A percentile compares a stretch with the other conserved stretches of the same genome.
Evolutionary conservation across 1,140 invertebrate species (phyloP).

Genomic region (Drosophila funebris): DNA sequence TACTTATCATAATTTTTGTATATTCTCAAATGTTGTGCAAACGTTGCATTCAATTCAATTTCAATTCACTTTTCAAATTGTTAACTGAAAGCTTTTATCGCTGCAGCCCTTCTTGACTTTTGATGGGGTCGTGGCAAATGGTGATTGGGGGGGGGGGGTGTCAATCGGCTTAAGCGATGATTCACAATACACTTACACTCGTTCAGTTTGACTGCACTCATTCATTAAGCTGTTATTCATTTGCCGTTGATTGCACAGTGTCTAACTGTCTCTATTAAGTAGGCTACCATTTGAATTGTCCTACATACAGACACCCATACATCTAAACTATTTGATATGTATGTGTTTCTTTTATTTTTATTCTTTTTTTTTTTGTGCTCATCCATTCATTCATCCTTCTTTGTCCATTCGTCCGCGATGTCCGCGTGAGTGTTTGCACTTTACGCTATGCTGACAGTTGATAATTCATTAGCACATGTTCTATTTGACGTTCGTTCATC

Average conservation of each 20-base stretch:
- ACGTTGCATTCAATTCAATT: not conserved
- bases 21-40: not conserved
- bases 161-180: constrained; percentile 21
- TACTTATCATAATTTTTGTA: not conserved
- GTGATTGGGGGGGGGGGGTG: not conserved
- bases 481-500: constrained; percentile 80
- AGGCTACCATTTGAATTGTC: constrained; percentile 39
- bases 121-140: not conserved
- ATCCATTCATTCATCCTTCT: constrained; percentile 36
- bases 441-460: constrained; percentile 74
- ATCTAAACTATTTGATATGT: not conserved
- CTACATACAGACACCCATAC: constrained; percentile 15
- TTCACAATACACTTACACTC: constrained; percentile 7
- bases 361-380: not conserved
- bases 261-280: constrained; percentile 24
- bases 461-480: constrained; percentile 80
- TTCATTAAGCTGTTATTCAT: constrained; percentile 50
- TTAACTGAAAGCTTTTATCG: not conserved
- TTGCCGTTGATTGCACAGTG: constrained; percentile 31
- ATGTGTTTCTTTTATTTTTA: not conserved
- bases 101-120: not conserved
- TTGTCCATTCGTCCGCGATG: constrained; percentile 32
- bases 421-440: constrained; percentile 73
- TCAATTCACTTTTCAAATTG: not conserved
- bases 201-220: constrained; percentile 21